Conservation (phyloP, 1,140 invertebrate genomes). For the Diprion similis region DNA sequence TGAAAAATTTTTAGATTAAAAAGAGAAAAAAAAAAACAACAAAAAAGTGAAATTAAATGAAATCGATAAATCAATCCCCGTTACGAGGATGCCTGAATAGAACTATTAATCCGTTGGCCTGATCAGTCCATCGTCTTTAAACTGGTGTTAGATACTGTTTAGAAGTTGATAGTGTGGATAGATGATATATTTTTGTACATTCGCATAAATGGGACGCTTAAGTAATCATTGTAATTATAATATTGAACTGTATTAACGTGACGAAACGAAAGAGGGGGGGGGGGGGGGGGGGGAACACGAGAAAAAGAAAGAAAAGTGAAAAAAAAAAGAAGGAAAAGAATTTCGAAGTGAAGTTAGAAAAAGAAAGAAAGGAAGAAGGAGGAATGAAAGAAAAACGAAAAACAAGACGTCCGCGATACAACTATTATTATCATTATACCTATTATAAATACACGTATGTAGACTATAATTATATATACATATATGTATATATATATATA, state of each 20-base stretch:
- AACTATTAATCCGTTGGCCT: slow-evolving; percentile 1
- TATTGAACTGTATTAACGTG: too few species aligned
- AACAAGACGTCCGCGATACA: background rate
- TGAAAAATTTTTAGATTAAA: too few species aligned
- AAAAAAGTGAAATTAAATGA: too few species aligned
- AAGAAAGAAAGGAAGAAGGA: slow-evolving; percentile 12
- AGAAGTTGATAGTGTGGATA: slow-evolving; percentile 56
- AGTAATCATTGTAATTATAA: background rate
- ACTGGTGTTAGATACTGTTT: slow-evolving; percentile 44
- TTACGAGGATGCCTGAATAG: slow-evolving; percentile 35
- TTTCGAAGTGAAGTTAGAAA: slow-evolving; percentile 18
- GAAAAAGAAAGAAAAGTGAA: slow-evolving; percentile 11
- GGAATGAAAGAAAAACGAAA: slow-evolving; percentile 19
- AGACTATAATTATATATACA: too few species aligned
- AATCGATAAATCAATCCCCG: slow-evolving; percentile 24
- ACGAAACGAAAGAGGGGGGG: too few species aligned
- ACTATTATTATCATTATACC: background rate
- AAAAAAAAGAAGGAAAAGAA: slow-evolving; percentile 26
- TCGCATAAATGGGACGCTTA: slow-evolving; percentile 47
- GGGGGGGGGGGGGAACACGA: too few species aligned
- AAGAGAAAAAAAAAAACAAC: too few species aligned
- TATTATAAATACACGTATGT: too few species aligned
- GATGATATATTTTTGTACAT: slow-evolving; percentile 63
- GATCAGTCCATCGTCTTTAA: slow-evolving; percentile 10
- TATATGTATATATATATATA: too few species aligned